Conservation (phyloP, 2,888 invertebrate genomes). For the Agonopterix arenella region DNA sequence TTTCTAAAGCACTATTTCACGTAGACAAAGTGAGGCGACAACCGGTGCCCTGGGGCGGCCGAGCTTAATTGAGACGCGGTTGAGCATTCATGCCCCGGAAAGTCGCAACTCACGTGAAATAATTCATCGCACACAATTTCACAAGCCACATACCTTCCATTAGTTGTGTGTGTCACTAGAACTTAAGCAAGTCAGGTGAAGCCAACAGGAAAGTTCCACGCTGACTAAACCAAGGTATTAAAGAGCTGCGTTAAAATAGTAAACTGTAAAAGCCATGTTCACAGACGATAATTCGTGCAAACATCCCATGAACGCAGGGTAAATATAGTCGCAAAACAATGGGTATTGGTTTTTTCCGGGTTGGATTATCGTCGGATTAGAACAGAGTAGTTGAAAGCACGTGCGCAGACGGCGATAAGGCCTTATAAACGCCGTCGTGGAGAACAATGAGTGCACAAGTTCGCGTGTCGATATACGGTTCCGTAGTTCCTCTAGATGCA, state of each 20-base stretch:
- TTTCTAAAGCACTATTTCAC: constrained; percentile 44
- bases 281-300: constrained; percentile 53
- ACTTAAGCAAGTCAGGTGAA: constrained; percentile 16
- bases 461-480: constrained; percentile 33
- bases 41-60: constrained; percentile 31
- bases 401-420: constrained; percentile 45
- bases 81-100: constrained; percentile 32
- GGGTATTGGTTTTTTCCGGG: constrained; percentile 65
- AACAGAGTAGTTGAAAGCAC: constrained; percentile 39
- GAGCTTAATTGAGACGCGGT: constrained; percentile 47
- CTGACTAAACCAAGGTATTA: constrained; percentile 36
- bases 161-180: constrained; percentile 14
- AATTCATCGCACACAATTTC: constrained; percentile 29
- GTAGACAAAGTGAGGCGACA: constrained; percentile 42
- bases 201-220: constrained; percentile 27
- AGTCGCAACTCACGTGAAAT: constrained; percentile 26
- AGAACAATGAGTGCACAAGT: constrained; percentile 42
- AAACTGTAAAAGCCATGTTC: constrained; percentile 30
- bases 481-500: constrained; percentile 38
- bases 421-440: constrained; percentile 23
- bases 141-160: constrained; percentile 37
- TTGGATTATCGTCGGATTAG: constrained; percentile 64
- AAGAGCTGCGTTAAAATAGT: constrained; percentile 55
- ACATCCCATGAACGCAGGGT: constrained; percentile 47
- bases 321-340: constrained; percentile 62